Evolutionary conservation across 2,888 invertebrate genomes (phyloP), one percentile per base, ranked within the genome.

Genomic region (Halocaridina rubra): DNA sequence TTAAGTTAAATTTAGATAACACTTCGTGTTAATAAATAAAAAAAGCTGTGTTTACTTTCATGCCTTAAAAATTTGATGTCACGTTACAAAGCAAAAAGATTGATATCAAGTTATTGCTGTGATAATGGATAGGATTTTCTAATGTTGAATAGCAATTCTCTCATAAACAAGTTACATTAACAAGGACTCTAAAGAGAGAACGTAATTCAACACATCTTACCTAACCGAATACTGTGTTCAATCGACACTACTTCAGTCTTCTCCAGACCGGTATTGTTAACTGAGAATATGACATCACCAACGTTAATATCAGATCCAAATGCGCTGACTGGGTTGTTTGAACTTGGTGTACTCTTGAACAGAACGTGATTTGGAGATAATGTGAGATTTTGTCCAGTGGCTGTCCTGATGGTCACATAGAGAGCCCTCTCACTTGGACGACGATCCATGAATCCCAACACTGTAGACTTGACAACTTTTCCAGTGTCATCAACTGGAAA

Each of bases 301-400:
- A 84, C 69, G 24, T 29, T 78, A 29, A 84, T 30, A 22, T 84
- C 82, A 29, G 61, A 71, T 8, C 82, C 82, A 53, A 84, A 84
- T 22, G 77, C 78, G 27, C 82, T 84, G 78, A 78, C 46, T 69
- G 82, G 78, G 19, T 67, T 53, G 27, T 67, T 76, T 27, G 81
- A 61, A 33, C 57, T 76, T 29, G 59, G 61, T 10, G 61, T 30
- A 22, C 74, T 64, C 72, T 72, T 78, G 69, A 84, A 84, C 13
- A 84, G 74, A 13, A 84, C 84, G 33, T 84, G 84, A 24, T 84
- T 84, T 33, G 84, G 84, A 0, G 84, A 84, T 2, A 84, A 75
- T 4, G 84, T 80, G 53, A 84, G 79, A 67, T 80, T 80, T 32
- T 64, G 74, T 0, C 77, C 84, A 2, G 29, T 27, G 30, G 74